Base-by-base conservation (phyloP, 2,797 vertebrate species). In the Myotis daubentonii region DNA sequence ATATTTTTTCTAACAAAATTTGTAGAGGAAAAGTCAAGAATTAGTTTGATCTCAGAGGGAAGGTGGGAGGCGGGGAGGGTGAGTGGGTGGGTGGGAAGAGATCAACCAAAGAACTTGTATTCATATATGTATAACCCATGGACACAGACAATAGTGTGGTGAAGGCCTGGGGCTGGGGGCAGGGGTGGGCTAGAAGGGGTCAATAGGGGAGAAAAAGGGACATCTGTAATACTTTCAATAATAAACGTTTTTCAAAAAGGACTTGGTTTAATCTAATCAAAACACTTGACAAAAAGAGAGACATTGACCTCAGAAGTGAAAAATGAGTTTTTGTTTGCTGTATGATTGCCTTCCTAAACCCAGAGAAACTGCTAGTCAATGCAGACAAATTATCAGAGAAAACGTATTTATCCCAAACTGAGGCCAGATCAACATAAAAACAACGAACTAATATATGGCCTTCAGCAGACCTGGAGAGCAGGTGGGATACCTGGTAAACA, bases 1-100 rank as follows among this genome's bases (percentile, higher is more conserved):
- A 76, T 82, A 80, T 82, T 38, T 51, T 94, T 87, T 62, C 38
- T 44, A 93, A 86, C 12, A 51, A 93, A 30, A 79, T n/a, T 72
- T 87, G 51, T 79, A 7, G 57, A 28, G 57, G 44, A 68, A 71
- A 87, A 70, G n/a, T 83, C 13, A 85, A 84, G 12, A 87, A 87
- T 72, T 89, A 38, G 15, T 93, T 93, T 33, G 53, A 11, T 72
- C 30, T 85, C 12, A 62, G 60, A 30, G 28, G 60, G 28, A 28
- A 62, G 25, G 12, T 2, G 41, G 25, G 25, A 2, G 11, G 44
- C 11, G 44, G 25, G 25, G 57, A 28, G 57, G 55, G 55, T 10
- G 22, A 23, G 25, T 10, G 8, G 11, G 57, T 28, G 57, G 25
- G 25, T 60, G 11, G 25, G 57, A 13, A 15, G 28, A 28, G 60